Conservation (phyloP, 2,113 vertebrate species). For the Amphilophus citrinellus region DNA sequence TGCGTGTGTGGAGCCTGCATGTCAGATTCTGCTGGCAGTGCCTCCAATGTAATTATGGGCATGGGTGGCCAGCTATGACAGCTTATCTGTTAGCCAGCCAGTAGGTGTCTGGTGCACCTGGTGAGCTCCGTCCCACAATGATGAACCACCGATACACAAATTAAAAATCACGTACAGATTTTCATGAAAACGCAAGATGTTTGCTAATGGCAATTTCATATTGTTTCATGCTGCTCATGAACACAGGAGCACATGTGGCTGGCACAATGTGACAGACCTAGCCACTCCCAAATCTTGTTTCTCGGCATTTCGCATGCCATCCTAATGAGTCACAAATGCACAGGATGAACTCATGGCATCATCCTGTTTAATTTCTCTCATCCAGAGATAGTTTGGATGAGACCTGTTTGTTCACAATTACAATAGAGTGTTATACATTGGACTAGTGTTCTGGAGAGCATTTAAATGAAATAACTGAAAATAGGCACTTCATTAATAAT, state of each 20-base stretch:
- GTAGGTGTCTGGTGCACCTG: constrained; percentile 72
- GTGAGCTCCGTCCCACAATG: constrained; percentile 58
- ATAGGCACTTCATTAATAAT: constrained; percentile 17
- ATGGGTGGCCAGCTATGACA: constrained; percentile 81
- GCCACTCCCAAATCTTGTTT: constrained; percentile 39
- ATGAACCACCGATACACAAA: constrained; percentile 61
- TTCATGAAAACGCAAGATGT: constrained; percentile 29
- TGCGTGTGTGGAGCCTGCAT: constrained; percentile 50
- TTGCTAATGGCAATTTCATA: constrained; percentile 21
- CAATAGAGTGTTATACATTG: constrained; percentile 42
- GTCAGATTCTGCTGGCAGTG: constrained; percentile 73
- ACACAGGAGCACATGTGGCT: constrained; percentile 5
- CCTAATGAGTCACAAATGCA: constrained; percentile 48
- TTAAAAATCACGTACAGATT: constrained; percentile 53
- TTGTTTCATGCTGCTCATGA: constrained; percentile 28
- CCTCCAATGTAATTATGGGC: constrained; percentile 81
- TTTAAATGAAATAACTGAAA: constrained; percentile 31
- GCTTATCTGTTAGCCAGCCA: constrained; percentile 81
- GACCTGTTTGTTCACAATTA: constrained; percentile 45
- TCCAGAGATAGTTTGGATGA: neutral
- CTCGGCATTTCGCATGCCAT: constrained; percentile 30
- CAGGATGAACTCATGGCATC: constrained; percentile 38
- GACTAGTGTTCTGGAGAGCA: neutral
- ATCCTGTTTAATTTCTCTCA: constrained; percentile 65
- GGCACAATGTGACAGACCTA: constrained; percentile 17